A percentile compares a stretch with the other conserved stretches of the same genome.
phyloP scores from a whole-genome alignment of 2,113 vertebrate genomes.

The Alethe castanea region DNA sequence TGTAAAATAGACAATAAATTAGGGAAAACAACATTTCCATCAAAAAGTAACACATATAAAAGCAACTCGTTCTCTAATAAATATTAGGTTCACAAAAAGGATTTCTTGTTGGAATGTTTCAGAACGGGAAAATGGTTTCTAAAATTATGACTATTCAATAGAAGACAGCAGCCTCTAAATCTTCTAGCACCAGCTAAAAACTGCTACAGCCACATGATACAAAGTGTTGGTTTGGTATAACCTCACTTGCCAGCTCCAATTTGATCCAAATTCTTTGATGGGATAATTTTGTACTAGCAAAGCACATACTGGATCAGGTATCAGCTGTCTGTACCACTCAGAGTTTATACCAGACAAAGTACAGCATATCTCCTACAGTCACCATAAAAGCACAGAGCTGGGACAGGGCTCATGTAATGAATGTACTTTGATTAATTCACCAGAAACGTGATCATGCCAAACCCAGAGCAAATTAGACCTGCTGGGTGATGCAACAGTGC shows the following conservation, averaged over 20 bases:
- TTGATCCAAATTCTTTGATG: background rate
- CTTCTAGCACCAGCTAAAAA: background rate
- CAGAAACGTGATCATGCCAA: background rate
- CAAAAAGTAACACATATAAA: background rate
- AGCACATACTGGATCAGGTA: background rate
- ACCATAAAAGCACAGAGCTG: background rate
- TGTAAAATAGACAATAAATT: background rate
- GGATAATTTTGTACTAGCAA: background rate
- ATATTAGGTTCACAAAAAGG: background rate
- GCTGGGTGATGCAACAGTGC: background rate
- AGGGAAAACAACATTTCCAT: background rate
- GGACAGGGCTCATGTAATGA: background rate
- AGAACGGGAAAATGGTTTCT: background rate
- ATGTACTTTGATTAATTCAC: background rate
- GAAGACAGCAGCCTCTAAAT: background rate
- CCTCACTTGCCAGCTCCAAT: background rate
- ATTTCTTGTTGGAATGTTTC: background rate
- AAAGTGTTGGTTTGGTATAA: background rate
- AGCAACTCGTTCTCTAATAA: background rate
- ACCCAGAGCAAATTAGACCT: background rate
- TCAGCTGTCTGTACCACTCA: background rate
- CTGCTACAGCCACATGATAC: background rate
- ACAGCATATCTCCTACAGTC: background rate
- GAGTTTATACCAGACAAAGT: background rate
- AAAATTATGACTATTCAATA: background rate